Evolutionary conservation across 2,797 vertebrate species (phyloP).

Genomic region (Melopsittacus undulatus): DNA sequence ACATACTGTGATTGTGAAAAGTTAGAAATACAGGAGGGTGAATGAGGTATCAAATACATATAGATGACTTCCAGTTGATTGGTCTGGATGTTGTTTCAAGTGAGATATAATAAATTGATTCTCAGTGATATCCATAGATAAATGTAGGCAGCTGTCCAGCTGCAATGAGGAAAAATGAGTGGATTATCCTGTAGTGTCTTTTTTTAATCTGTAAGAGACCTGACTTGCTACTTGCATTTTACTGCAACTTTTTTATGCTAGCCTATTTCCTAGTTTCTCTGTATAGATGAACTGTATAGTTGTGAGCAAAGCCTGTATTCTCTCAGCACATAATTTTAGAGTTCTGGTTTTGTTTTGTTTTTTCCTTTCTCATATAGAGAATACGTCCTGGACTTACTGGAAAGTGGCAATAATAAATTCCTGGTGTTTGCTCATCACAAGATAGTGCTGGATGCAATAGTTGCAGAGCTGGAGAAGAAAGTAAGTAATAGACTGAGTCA

Average conservation of each 20-base stretch:
- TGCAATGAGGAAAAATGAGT: not conserved
- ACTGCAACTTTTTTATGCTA: not conserved
- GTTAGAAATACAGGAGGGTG: not conserved
- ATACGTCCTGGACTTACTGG: slow-evolving; percentile 92
- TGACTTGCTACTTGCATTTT: not conserved
- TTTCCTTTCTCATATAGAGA: slow-evolving; percentile 78
- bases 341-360: not conserved
- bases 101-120: not conserved
- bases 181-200: not conserved
- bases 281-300: not conserved
- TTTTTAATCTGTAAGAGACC: not conserved
- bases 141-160: not conserved
- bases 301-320: not conserved
- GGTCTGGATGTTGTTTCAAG: not conserved
- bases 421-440: slow-evolving; percentile 97
- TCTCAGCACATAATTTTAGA: not conserved
- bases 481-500: slow-evolving; percentile 72
- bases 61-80: not conserved
- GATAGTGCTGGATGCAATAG: slow-evolving; percentile 87
- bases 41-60: not conserved
- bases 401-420: slow-evolving; percentile 94
- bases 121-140: not conserved
- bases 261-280: not conserved
- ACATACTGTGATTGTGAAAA: not conserved
- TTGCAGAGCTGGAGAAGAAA: slow-evolving; percentile 84